Evolutionary conservation across 2,797 vertebrate genomes (phyloP), one percentile per base, ranked within the genome.

Genomic region (Alca torda): DNA sequence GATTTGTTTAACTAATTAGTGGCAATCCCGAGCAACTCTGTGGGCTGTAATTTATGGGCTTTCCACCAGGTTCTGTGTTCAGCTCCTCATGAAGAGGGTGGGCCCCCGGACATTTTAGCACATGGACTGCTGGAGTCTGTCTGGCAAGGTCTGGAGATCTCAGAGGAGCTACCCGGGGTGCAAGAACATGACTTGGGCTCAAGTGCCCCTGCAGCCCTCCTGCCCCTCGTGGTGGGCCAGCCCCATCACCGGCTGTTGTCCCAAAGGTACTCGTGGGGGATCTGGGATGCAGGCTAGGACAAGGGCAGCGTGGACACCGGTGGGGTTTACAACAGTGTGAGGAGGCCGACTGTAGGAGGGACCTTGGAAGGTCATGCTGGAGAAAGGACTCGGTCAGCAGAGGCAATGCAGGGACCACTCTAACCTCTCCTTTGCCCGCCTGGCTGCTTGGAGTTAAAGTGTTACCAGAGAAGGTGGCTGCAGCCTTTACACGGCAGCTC

Each of bases 1-100:
- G 64, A 16, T 60, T 94, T 92, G 28, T 78, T 89, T 92, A 83
- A 89, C 56, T 92, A 78, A 89, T 85, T 69, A 65, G 51, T 28
- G 48, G 37, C 56, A 86, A 86, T 78, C 56, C 51, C n/a, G 43
- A 51, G 39, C 87, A 74, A 48, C 21, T 53, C 48, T 16, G 41
- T 50, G 80, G 60, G 33, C 50, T 89, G 37, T 68, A 48, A 85
- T 90, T 82, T 69, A 35, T 53, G 41, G 70, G 7, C 7, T 83
- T 92, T 90, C 57, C 37, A 53, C 16, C 33, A 41, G 45, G 9
- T 79, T 87, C 37, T 74, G 2, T 21, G 26, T 56, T 80, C 31
- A 46, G 56, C 57, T 87, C 41, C 64, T 73, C 37, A 13, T 0
- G 0, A 20, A 35, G 45, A 16, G 19, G 5, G 9, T 50, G 39